Evolutionary conservation across 64 coral and sea anemone genomes (phyloP).

Genomic region (Platygyra sinensis): DNA sequence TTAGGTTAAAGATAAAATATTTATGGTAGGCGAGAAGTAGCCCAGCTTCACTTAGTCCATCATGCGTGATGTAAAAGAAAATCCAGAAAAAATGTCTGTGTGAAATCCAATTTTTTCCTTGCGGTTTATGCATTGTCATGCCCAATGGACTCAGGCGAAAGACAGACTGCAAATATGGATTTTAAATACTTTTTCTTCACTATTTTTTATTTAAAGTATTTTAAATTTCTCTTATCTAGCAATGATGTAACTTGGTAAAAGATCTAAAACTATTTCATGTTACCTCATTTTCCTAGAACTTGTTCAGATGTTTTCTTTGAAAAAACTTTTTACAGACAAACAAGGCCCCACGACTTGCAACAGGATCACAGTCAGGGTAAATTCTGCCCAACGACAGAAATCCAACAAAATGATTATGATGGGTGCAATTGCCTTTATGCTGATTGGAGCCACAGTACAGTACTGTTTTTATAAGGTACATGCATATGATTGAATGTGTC

Average conservation of each 20-base stretch:
- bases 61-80: no score
- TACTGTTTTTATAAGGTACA: slow-evolving; percentile 43
- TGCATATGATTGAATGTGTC: background rate
- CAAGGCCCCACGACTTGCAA: background rate
- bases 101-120: no score
- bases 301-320: background rate
- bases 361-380: background rate
- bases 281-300: no score
- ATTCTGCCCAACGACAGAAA: background rate
- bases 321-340: background rate
- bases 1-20: no score
- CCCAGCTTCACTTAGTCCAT: no score
- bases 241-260: background rate
- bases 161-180: no score
- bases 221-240: background rate
- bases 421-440: slow-evolving; percentile 47
- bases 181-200: no score
- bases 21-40: no score
- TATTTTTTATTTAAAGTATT: background rate
- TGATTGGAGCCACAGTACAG: slow-evolving; percentile 30
- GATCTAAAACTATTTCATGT: background rate
- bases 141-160: no score
- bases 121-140: no score
- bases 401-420: slow-evolving; percentile 43
- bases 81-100: no score